These are phyloP conservation scores for Ecliptopera silaceata DNA, from an alignment of 2,888 invertebrate species.

Conservation along the genomic window DNA sequence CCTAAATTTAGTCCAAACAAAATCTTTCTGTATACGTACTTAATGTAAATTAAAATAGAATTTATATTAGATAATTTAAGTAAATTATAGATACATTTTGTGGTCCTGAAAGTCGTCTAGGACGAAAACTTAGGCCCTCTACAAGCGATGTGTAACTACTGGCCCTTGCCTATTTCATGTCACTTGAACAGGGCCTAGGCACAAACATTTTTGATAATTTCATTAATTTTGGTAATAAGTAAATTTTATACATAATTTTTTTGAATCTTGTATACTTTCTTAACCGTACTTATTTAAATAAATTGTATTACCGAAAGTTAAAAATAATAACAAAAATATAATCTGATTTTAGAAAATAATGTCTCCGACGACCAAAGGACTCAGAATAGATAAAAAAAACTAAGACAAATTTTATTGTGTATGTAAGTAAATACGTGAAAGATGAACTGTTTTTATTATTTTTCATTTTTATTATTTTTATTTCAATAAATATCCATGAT, in stretches of 20 bases:
- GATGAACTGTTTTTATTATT: slow-evolving; percentile 83
- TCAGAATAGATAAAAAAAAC: slow-evolving; percentile 70
- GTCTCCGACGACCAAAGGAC: slow-evolving; percentile 53
- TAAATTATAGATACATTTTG: slow-evolving; percentile 79
- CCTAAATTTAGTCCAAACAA: slow-evolving; percentile 76
- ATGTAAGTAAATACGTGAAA: slow-evolving; percentile 78
- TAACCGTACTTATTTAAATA: background rate
- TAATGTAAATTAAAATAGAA: slow-evolving; percentile 81
- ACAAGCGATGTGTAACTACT: slow-evolving; percentile 50
- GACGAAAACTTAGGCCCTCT: slow-evolving; percentile 59
- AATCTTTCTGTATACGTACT: slow-evolving; percentile 83
- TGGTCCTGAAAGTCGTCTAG: slow-evolving; percentile 59
- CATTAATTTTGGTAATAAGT: no score
- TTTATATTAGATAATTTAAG: slow-evolving; percentile 82
- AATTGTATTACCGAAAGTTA: no score
- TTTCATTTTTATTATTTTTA: slow-evolving; percentile 83
- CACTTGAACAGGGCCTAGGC: slow-evolving; percentile 32
- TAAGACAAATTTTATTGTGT: slow-evolving; percentile 82
- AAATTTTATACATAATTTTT: background rate
- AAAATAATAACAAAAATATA: no score
- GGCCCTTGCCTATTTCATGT: slow-evolving; percentile 18
- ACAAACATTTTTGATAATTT: background rate
- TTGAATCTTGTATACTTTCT: background rate
- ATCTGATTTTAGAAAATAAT: background rate
- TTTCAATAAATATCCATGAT: slow-evolving; percentile 84